Evolutionary conservation across 2,113 vertebrate genomes (phyloP).

Genomic region (Cacatua alba): DNA sequence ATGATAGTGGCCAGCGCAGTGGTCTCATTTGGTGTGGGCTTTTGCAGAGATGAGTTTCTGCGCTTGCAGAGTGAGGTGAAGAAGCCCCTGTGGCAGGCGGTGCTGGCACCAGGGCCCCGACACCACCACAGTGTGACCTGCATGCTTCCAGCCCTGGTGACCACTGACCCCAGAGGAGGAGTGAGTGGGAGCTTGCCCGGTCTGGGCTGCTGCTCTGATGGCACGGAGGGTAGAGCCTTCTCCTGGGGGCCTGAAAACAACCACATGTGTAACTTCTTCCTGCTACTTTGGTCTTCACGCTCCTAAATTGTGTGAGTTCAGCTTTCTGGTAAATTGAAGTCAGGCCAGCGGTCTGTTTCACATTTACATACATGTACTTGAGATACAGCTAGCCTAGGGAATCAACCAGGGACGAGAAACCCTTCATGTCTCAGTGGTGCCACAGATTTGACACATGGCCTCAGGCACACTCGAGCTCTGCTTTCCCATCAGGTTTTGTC

Average conservation of each 20-base stretch:
- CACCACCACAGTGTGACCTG: fast-evolving
- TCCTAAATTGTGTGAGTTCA: not conserved
- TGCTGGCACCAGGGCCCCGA: fast-evolving
- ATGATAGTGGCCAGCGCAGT: not conserved
- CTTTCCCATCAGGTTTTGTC: not conserved
- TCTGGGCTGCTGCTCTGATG: not conserved
- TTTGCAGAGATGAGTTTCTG: not conserved
- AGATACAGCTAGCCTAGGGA: not conserved
- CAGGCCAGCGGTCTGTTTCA: not conserved
- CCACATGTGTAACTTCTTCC: not conserved
- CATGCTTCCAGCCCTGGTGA: not conserved
- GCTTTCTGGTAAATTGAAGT: conserved; percentile 5
- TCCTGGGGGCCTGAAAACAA: not conserved
- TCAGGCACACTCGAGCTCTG: not conserved
- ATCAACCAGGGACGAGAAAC: not conserved
- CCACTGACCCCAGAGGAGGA: not conserved
- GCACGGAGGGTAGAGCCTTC: fast-evolving
- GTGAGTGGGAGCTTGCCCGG: not conserved
- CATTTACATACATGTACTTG: not conserved
- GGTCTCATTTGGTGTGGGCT: not conserved
- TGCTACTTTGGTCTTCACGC: not conserved
- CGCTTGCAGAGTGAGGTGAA: fast-evolving
- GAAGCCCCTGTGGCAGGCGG: not conserved
- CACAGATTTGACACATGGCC: not conserved
- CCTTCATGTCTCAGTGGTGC: not conserved